Base-by-base conservation (phyloP, 35 echinoderm and acorn worm genomes). In the Ophioderma brevispina region DNA sequence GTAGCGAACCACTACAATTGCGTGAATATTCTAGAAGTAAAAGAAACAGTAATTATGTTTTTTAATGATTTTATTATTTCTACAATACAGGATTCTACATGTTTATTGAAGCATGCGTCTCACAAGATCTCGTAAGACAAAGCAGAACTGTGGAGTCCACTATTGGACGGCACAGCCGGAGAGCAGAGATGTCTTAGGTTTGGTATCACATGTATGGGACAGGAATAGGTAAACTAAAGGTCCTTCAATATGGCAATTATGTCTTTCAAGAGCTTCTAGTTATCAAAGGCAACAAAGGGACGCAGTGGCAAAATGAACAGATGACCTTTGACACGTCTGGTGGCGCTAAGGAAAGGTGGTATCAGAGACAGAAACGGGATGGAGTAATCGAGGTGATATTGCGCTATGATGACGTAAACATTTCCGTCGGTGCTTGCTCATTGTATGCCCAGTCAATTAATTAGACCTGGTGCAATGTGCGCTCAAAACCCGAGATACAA, bases 121-220 rank as follows among this genome's bases (percentile, higher is more conserved):
- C 96, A n/a, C 96, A 32, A 78, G 93, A 70, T 33, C 38, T 1
- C 42, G 55, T 42, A 85, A 1, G 96, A 98, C 49, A 75, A 55
- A 4, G 93, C 96, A 32, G 55, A 82, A n/a, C 46, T 98, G 4
- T 77, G 56, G 39, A 98, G 88, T 82, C 38, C 80, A 5, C 13
- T 81, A 33, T 43, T 81, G 39, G 80, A 83, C 39, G n/a, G 38
- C 1, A 85, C 86, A 52, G 46, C 63, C 0, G 25, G 35, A 28
- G 90, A 84, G 19, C 33, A 85, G 13, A 8, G 59, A 3, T 98
- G 96, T 59, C 76, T 98, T n/a, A 86, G 88, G 8, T 98, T 87
- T 98, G 96, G 96, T 98, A 95, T 40, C 93, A 98, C 82, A 80
- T 98, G 90, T 92, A 87, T 35, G 96, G 96, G 0, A 77, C 46